Conservation (phyloP, 2,113 vertebrate species). For the Sylvietta virens region DNA sequence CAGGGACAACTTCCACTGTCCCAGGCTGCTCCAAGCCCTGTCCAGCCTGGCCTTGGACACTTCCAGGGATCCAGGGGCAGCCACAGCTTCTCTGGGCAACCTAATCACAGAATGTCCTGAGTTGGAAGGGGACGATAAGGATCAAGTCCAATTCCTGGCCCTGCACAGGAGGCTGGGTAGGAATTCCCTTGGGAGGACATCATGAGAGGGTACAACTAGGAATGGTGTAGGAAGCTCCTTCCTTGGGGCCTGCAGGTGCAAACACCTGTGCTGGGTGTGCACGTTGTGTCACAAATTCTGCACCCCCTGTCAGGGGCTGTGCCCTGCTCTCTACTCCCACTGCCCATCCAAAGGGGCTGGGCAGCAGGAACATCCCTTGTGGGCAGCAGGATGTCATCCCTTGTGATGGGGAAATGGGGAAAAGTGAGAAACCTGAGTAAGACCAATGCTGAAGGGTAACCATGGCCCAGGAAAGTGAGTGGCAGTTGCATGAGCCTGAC, state of each 20-base stretch:
- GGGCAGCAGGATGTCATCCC: fast-evolving
- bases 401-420: not conserved
- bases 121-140: not conserved
- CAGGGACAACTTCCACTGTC: not conserved
- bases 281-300: fast-evolving
- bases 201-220: fast-evolving
- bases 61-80: not conserved
- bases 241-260: not conserved
- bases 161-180: not conserved
- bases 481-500: not conserved
- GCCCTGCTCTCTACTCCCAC: not conserved
- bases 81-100: not conserved
- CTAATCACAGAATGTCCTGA: not conserved
- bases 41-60: not conserved
- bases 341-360: fast-evolving
- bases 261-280: not conserved
- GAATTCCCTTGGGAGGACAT: not conserved
- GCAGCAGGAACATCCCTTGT: not conserved
- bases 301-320: fast-evolving
- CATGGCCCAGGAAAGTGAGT: not conserved
- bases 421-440: not conserved
- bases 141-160: not conserved
- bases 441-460: not conserved
- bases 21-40: not conserved
- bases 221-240: not conserved